Conservation (phyloP, 2,113 vertebrate species). For the Corythornis cristatus region DNA sequence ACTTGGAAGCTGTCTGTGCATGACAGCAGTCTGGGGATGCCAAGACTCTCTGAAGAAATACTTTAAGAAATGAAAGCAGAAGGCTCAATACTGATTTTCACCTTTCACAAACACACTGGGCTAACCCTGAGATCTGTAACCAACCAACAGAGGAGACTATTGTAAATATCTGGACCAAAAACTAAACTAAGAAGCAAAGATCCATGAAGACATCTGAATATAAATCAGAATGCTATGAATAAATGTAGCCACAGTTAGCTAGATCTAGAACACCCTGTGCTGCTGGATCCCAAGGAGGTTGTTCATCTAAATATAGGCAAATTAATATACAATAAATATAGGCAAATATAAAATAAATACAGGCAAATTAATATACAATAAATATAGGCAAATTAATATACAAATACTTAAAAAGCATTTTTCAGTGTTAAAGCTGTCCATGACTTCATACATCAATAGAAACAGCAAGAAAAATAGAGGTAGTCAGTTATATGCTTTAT, state of each 20-base stretch:
- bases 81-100: background rate
- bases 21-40: background rate
- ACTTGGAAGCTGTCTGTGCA: background rate
- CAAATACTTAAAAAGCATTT: background rate
- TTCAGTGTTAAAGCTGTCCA: background rate
- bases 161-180: background rate
- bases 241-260: background rate
- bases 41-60: background rate
- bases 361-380: background rate
- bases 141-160: background rate
- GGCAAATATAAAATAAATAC: no score
- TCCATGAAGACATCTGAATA: background rate
- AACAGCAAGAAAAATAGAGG: background rate
- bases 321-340: background rate
- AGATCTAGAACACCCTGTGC: background rate
- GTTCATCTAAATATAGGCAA: background rate
- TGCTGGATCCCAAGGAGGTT: background rate
- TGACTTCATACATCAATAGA: background rate
- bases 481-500: background rate
- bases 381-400: background rate
- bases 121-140: background rate
- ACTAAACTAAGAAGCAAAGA: background rate
- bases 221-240: background rate
- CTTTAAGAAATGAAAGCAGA: background rate
- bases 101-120: background rate